Percentiles rank a stretch among this genome's conserved stretches.
phyloP scores from a whole-genome alignment of 2,797 vertebrate genomes.

The Manis pentadactyla region DNA sequence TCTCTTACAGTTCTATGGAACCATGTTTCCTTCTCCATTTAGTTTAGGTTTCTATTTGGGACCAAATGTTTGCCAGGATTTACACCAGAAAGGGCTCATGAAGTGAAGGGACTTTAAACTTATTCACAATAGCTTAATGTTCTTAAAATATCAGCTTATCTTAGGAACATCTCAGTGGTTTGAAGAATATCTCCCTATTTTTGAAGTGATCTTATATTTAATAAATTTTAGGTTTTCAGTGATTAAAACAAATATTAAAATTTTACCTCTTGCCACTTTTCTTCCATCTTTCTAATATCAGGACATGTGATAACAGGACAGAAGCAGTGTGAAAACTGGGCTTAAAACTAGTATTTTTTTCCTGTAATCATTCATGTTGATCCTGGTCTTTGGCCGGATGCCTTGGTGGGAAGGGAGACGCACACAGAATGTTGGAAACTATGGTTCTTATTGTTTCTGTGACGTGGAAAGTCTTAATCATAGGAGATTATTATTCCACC shows the following conservation, averaged over 20 bases:
- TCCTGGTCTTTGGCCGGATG: constrained; percentile 44
- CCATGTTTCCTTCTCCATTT: background rate
- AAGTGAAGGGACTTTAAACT: constrained; percentile 23
- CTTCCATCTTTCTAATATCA: background rate
- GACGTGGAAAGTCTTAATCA: constrained; percentile 60
- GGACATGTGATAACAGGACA: constrained; percentile 51
- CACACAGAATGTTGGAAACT: constrained; percentile 43
- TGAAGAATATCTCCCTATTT: background rate
- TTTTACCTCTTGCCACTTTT: background rate
- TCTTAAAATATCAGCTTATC: constrained; percentile 2
- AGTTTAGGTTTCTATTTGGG: constrained; percentile 42
- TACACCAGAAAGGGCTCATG: background rate
- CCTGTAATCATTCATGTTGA: constrained; percentile 71
- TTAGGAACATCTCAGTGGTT: background rate
- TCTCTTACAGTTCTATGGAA: background rate
- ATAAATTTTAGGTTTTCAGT: background rate
- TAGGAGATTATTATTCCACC: constrained; percentile 58
- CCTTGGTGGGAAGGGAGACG: constrained; percentile 60
- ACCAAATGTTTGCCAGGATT: background rate
- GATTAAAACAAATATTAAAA: constrained; percentile 33
- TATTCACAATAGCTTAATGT: background rate
- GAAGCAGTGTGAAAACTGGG: constrained; percentile 67
- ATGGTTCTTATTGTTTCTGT: constrained; percentile 52
- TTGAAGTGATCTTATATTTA: background rate
- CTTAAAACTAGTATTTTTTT: constrained; percentile 69